Evolutionary conservation across 2,888 invertebrate genomes (phyloP).

Genomic region (Notodonta ziczac): DNA sequence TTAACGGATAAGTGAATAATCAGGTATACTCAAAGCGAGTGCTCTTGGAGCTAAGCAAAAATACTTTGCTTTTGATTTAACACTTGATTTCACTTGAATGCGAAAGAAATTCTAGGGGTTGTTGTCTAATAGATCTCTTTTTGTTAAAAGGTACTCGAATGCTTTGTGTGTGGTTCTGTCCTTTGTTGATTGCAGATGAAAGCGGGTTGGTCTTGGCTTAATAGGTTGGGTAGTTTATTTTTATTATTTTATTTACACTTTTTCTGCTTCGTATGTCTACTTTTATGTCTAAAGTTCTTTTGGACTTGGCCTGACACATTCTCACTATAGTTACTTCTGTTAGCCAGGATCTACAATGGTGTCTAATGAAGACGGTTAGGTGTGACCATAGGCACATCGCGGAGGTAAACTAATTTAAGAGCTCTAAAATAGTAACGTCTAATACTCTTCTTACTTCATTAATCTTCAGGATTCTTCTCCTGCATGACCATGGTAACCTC

Average conservation of each 20-base stretch:
- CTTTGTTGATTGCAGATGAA: not conserved
- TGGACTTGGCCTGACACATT: no score
- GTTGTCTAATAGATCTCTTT: slow-evolving; percentile 1
- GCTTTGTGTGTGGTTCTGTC: not conserved
- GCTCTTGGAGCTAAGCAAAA: slow-evolving; percentile 14
- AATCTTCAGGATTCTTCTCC: no score
- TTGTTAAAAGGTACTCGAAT: not conserved
- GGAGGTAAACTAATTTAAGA: no score
- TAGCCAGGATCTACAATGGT: no score
- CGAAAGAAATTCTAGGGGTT: not conserved
- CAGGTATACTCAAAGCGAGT: slow-evolving; percentile 19
- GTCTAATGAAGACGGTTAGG: no score
- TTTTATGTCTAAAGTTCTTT: no score
- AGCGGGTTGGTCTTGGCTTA: not conserved
- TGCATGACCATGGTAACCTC: not conserved
- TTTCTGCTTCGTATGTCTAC: no score
- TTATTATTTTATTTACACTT: not conserved
- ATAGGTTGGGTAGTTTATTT: not conserved
- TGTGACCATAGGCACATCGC: no score
- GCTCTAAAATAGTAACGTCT: no score
- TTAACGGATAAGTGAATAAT: slow-evolving; percentile 27
- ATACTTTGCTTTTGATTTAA: slow-evolving; percentile 26
- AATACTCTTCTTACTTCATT: no score
- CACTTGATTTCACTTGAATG: slow-evolving; percentile 23
- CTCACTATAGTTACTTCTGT: no score